These are phyloP conservation scores for Chelon labrosus DNA, from an alignment of 2,797 vertebrate species.

Conservation along the genomic window DNA sequence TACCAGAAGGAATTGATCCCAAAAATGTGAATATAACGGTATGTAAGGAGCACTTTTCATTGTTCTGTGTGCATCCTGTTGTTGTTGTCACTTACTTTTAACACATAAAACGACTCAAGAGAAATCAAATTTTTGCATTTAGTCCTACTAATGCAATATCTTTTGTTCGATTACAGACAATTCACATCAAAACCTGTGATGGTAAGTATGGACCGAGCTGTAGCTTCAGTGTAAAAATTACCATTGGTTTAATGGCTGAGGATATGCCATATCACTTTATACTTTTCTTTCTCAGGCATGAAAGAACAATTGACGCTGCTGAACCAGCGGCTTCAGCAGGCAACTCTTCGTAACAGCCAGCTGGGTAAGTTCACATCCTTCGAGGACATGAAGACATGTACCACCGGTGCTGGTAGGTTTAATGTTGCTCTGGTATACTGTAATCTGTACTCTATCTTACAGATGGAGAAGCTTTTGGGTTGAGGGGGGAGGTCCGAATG, in stretches of 20 bases:
- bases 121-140: not conserved
- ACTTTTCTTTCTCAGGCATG: slow-evolving; percentile 31
- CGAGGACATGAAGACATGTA: not conserved
- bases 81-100: not conserved
- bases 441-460: slow-evolving; percentile 2
- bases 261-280: too few relatives aligned
- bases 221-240: too few relatives aligned
- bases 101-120: not conserved
- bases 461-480: slow-evolving; percentile 37
- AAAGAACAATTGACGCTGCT: not conserved
- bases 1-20: slow-evolving; percentile 12
- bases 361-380: slow-evolving; percentile 34
- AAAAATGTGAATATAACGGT: slow-evolving; percentile 11
- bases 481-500: slow-evolving; percentile 29
- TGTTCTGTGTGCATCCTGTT: not conserved
- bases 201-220: slow-evolving; percentile 38
- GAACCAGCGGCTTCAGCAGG: slow-evolving; percentile 13
- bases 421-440: not conserved
- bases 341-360: not conserved
- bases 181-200: not conserved
- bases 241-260: too few relatives aligned
- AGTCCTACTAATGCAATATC: not conserved
- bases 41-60: not conserved
- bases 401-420: not conserved
- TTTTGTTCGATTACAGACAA: slow-evolving; percentile 29